These are phyloP conservation scores for Epinotia demarniana DNA, from an alignment of 2,888 invertebrate genomes.

Conservation along the genomic window DNA sequence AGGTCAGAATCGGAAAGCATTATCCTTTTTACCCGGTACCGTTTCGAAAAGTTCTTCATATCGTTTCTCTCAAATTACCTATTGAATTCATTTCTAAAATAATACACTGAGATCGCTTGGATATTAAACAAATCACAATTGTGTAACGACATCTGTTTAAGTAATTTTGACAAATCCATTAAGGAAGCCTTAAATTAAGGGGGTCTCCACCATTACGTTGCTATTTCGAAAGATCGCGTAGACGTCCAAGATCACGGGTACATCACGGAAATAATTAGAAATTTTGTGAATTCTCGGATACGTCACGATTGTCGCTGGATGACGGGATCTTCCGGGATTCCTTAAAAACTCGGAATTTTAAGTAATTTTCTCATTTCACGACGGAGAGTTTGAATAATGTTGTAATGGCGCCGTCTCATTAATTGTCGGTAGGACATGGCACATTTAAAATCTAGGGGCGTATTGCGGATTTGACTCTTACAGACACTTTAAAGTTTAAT, in stretches of 20 bases:
- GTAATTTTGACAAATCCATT: slow-evolving; percentile 27
- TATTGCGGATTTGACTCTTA: too few relatives aligned
- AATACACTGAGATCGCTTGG: neutral
- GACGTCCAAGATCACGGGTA: slow-evolving; percentile 4
- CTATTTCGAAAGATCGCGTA: slow-evolving; percentile 5
- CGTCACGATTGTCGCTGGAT: slow-evolving; percentile 14
- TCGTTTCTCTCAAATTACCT: neutral
- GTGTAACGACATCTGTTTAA: slow-evolving; percentile 5
- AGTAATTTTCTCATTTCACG: neutral
- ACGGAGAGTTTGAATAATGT: neutral
- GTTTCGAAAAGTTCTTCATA: neutral
- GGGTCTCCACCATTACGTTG: slow-evolving; percentile 16
- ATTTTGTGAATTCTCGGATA: slow-evolving; percentile 12
- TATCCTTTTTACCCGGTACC: neutral
- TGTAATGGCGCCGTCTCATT: too few relatives aligned
- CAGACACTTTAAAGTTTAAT: too few relatives aligned
- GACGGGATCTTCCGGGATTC: slow-evolving; percentile 6
- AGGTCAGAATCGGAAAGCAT: neutral
- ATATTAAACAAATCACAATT: slow-evolving; percentile 1
- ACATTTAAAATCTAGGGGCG: too few relatives aligned
- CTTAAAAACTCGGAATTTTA: slow-evolving; percentile 1
- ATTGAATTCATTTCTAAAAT: neutral
- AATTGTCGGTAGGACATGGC: too few relatives aligned
- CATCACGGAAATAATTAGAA: slow-evolving; percentile 29
- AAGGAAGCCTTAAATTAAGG: slow-evolving; percentile 10